Percentiles rank a stretch among this genome's conserved stretches.
Conservation (phyloP, 2,113 vertebrate species). For the Cinclus cinclus region DNA sequence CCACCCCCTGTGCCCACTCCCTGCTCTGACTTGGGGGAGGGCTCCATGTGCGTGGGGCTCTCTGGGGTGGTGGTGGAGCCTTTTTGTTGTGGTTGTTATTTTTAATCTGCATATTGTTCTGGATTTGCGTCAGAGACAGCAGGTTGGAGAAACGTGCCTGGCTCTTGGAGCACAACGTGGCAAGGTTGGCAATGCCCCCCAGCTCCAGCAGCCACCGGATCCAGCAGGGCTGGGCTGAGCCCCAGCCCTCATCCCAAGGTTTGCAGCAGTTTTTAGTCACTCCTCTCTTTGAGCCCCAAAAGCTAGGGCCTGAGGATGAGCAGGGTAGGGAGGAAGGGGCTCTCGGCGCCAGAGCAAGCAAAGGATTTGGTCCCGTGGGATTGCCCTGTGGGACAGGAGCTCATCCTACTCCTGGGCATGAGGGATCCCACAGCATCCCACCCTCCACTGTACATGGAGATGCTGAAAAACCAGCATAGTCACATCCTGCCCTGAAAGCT, state of each 20-base stretch:
- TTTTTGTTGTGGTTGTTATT: conserved; percentile 33
- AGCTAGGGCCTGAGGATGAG: background rate
- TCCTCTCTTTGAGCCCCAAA: background rate
- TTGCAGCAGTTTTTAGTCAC: background rate
- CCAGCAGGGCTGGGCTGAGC: accelerated
- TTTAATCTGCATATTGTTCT: conserved; percentile 18
- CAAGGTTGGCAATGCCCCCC: background rate
- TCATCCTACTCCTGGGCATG: accelerated
- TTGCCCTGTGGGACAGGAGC: accelerated
- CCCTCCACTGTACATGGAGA: accelerated
- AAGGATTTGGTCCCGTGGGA: too few species aligned
- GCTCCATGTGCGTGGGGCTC: accelerated
- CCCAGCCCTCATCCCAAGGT: background rate
- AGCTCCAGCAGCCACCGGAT: background rate
- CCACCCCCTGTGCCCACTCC: background rate
- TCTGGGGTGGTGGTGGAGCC: background rate
- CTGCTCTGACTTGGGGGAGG: accelerated
- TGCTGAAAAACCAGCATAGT: background rate
- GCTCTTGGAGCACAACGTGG: background rate
- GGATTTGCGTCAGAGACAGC: conserved; percentile 47
- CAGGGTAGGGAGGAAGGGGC: background rate
- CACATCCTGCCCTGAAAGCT: background rate
- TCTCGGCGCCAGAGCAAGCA: background rate
- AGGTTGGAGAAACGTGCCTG: conserved; percentile 32
- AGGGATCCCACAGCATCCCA: background rate